These are phyloP conservation scores for Hippocampus zosterae DNA, from an alignment of 2,113 vertebrate species.

Conservation along the genomic window DNA sequence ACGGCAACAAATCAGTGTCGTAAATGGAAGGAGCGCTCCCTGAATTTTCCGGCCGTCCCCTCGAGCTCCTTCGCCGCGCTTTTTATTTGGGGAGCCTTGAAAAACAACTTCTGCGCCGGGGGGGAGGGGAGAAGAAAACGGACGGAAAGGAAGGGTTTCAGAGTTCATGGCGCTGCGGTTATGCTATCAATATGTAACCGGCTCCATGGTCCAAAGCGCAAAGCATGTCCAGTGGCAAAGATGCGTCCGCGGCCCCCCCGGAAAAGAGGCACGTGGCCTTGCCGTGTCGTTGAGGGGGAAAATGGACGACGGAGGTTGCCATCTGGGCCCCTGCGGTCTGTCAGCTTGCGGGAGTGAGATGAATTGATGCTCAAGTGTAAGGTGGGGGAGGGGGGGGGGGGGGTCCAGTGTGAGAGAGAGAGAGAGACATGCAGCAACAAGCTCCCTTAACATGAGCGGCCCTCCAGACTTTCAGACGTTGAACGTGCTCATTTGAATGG, in stretches of 20 bases:
- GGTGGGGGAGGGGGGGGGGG: too few relatives aligned
- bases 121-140: too few relatives aligned
- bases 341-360: constrained; percentile 30
- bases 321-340: constrained; percentile 30
- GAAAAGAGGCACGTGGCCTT: constrained; percentile 47
- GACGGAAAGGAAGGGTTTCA: constrained; percentile 7
- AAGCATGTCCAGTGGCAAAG: constrained; percentile 22
- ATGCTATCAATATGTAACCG: constrained; percentile 34
- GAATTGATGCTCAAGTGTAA: constrained; percentile 43
- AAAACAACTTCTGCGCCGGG: constrained; percentile 6
- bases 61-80: constrained; percentile 17
- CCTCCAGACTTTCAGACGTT: constrained; percentile 17
- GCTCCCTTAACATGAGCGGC: constrained; percentile 19
- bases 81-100: constrained; percentile 17
- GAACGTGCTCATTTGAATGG: too few relatives aligned
- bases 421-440: constrained; percentile 15
- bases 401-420: constrained; percentile 22
- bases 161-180: constrained; percentile 13
- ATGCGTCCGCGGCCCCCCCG: constrained; percentile 26
- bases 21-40: background rate
- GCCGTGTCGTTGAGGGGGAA: constrained; percentile 25
- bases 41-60: constrained; percentile 10
- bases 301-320: constrained; percentile 52
- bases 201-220: constrained; percentile 7
- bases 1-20: background rate